Base-by-base conservation (phyloP, 2,888 invertebrate species). In the Cinara cedri region DNA sequence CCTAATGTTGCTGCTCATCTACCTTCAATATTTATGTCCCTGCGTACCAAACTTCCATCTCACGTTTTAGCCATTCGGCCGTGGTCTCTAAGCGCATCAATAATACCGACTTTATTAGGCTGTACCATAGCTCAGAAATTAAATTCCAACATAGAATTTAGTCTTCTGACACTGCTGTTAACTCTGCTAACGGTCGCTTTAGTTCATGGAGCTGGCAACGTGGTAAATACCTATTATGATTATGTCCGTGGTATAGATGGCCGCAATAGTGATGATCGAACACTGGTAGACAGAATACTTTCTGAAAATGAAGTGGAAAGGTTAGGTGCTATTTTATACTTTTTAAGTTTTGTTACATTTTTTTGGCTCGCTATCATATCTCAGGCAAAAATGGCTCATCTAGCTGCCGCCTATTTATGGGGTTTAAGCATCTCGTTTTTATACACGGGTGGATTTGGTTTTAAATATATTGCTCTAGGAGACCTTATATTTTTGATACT, bases 201-300 rank as follows among this genome's bases (percentile, higher is more conserved):
- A 1, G 97, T 97, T 3, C 97, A 98, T 85, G 96, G 96, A 81
- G 97, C 97, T 81, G 97, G 97, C 74, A 98, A 98, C 87, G 92
- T 97, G 57, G 97, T 98, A 34, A 97, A 97, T 86, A 97, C 97
- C 0, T 97, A 97, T 86, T 97, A 93, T 86, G 97, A 98, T 86
- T 98, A 93, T 85, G 91, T 94, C 49, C 95, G 95, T 87, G 97
- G 94, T 66, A 96, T 97, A 80, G 97, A 98, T 86, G 94, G 93
- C 85, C 90, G 93, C 82, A 95, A 94, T 87, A 95, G 96, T 83
- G 97, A 97, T 85, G 97, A 97, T 85, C 89, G 97, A 84, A 97
- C 95, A 83, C 88, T 97, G 78, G 97, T 97, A n/a, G 97, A 97
- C 87, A 93, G 95, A 83, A 91, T 96, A 84, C 88, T 97, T 75